phyloP scores from a whole-genome alignment of 2,888 invertebrate genomes.

The Phalera bucephala region DNA sequence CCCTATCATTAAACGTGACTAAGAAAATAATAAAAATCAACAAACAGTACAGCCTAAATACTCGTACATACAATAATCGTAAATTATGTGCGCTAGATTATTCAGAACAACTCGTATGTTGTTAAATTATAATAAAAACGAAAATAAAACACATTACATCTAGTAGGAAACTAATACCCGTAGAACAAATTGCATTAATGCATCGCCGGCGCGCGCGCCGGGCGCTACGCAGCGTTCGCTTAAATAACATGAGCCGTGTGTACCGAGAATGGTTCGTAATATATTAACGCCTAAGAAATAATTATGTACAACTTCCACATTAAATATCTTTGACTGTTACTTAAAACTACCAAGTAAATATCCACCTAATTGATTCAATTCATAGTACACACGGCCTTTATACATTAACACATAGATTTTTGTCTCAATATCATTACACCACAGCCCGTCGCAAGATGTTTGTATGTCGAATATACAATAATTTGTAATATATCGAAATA shows the following conservation, averaged over 20 bases:
- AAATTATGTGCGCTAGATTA: constrained; percentile 68
- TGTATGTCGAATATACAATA: constrained; percentile 31
- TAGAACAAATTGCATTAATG: constrained; percentile 77
- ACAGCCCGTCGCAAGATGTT: constrained; percentile 30
- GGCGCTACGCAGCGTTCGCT: constrained; percentile 16
- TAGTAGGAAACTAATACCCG: constrained; percentile 84
- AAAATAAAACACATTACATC: constrained; percentile 73
- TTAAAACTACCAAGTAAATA: constrained; percentile 43
- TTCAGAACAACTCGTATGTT: constrained; percentile 53
- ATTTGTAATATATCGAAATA: constrained; percentile 23
- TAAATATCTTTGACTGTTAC: constrained; percentile 54
- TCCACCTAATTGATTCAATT: constrained; percentile 39
- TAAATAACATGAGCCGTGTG: constrained; percentile 38
- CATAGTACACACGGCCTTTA: constrained; percentile 45
- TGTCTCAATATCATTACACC: constrained; percentile 26
- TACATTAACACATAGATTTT: constrained; percentile 39
- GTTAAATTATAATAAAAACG: constrained; percentile 58
- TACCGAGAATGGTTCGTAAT: constrained; percentile 64
- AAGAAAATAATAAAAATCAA: constrained; percentile 79
- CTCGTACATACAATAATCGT: constrained; percentile 54
- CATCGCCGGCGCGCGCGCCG: constrained; percentile 34
- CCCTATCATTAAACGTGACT: constrained; percentile 66
- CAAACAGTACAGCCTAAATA: constrained; percentile 66
- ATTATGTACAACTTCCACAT: constrained; percentile 50
- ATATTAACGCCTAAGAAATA: constrained; percentile 69